Percentiles rank a stretch among this genome's conserved stretches.
phyloP scores from a whole-genome alignment of 2,888 invertebrate genomes.

The Chrysodeixis includens region DNA sequence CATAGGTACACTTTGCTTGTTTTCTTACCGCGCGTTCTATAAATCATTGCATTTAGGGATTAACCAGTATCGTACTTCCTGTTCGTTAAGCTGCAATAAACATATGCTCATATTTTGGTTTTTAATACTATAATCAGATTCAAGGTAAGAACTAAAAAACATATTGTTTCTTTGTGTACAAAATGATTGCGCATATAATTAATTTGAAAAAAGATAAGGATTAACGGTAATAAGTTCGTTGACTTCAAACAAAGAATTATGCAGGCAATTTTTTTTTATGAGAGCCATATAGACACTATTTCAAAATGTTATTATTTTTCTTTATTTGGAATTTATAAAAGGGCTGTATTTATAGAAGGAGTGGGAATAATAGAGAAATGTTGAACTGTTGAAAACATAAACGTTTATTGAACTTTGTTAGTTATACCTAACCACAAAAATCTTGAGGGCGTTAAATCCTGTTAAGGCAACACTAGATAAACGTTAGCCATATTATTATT shows the following conservation, averaged over 20 bases:
- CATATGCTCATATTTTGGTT: not conserved
- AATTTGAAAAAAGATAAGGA: not conserved
- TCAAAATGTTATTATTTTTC: not conserved
- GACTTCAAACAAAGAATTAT: not conserved
- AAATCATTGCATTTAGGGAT: not conserved
- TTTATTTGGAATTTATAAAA: not conserved
- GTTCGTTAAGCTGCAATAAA: not conserved
- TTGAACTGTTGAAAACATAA: not conserved
- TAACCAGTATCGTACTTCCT: not conserved
- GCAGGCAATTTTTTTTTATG: not conserved
- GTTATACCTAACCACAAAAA: too few species aligned
- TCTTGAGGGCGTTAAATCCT: too few species aligned
- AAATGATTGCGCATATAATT: not conserved
- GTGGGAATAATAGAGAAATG: not conserved
- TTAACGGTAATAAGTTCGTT: not conserved
- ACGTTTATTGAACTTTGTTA: too few species aligned
- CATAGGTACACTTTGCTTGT: not conserved
- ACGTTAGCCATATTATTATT: too few species aligned
- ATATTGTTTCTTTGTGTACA: not conserved
- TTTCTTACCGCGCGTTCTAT: not conserved
- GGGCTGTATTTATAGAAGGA: not conserved
- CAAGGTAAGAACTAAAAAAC: not conserved
- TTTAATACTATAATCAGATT: not conserved
- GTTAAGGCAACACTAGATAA: too few species aligned
- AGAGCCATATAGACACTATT: not conserved